Evolutionary conservation across 2,888 invertebrate genomes (phyloP).

Genomic region (Drosophila paramelanica): DNA sequence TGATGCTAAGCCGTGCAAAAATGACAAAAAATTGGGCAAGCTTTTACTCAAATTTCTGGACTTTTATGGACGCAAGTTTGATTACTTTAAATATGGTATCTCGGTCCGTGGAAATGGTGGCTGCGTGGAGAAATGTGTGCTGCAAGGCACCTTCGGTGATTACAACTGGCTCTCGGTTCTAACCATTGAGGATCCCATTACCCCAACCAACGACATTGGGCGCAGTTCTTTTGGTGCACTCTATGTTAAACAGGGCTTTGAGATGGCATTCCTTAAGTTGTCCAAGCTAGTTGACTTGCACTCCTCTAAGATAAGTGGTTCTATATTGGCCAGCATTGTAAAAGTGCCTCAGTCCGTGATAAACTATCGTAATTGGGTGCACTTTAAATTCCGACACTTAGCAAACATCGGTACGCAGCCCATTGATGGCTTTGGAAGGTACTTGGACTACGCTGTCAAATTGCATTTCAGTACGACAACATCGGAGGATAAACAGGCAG

Average conservation of each 20-base stretch:
- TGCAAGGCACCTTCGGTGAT: constrained; percentile 24
- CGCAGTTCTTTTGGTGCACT: constrained; percentile 62
- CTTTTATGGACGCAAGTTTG: constrained; percentile 71
- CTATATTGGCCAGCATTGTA: constrained; percentile 52
- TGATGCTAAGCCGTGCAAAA: constrained; percentile 11
- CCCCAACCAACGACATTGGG: constrained; percentile 67
- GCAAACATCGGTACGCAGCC: neutral
- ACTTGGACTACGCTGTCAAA: constrained; percentile 13
- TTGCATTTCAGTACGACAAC: constrained; percentile 3
- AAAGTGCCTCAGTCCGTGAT: constrained; percentile 50
- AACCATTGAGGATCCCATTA: constrained; percentile 70
- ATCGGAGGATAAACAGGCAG: constrained; percentile 3
- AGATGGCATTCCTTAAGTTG: constrained; percentile 50
- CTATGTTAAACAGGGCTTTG: constrained; percentile 54
- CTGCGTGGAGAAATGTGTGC: constrained; percentile 44
- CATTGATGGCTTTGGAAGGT: neutral
- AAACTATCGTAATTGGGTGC: constrained; percentile 62
- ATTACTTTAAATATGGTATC: constrained; percentile 58
- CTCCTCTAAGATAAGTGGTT: constrained; percentile 44
- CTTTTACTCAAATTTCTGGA: constrained; percentile 66
- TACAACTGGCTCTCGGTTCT: constrained; percentile 57
- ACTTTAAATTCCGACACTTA: constrained; percentile 50
- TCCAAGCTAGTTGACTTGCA: constrained; percentile 64
- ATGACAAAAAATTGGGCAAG: constrained; percentile 53
- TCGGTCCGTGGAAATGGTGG: constrained; percentile 44